Conservation (phyloP, 2,113 vertebrate genomes). For the Lethenteron camtschaticum region DNA sequence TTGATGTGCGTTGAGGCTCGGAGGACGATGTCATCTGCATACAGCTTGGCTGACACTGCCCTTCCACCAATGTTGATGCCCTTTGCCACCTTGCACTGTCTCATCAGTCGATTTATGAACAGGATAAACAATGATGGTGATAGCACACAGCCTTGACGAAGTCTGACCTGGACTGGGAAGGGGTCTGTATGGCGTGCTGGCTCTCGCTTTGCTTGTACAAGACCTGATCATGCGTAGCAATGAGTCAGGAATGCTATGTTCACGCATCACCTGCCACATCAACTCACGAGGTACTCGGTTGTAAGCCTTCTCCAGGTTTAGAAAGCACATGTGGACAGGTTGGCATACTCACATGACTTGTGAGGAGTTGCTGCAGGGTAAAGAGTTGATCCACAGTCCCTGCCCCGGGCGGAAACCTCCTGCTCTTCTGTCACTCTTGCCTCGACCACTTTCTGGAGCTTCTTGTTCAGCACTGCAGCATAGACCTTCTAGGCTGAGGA, state of each 20-base stretch:
- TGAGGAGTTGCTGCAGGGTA: slow-evolving; percentile 3
- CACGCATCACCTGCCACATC: background rate
- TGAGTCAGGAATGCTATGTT: background rate
- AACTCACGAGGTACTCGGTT: background rate
- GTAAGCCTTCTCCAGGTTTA: slow-evolving; percentile 2
- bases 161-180: background rate
- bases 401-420: background rate
- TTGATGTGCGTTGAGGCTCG: background rate
- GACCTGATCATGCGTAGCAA: background rate
- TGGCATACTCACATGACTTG: background rate
- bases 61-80: too few relatives aligned
- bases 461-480: background rate
- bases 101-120: background rate
- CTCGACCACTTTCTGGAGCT: background rate
- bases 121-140: background rate
- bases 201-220: slow-evolving; percentile 1
- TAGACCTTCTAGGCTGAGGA: slow-evolving; percentile 5
- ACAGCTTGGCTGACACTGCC: too few relatives aligned
- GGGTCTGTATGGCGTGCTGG: background rate
- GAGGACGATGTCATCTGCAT: slow-evolving; percentile 1
- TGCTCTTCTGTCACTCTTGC: background rate
- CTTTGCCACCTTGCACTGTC: too few relatives aligned
- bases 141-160: background rate
- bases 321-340: slow-evolving; percentile 1
- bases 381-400: slow-evolving; percentile 6